Evolutionary conservation across 2,797 vertebrate species (phyloP), one percentile per base, ranked within the genome.

Genomic region (Acropternis orthonyx): DNA sequence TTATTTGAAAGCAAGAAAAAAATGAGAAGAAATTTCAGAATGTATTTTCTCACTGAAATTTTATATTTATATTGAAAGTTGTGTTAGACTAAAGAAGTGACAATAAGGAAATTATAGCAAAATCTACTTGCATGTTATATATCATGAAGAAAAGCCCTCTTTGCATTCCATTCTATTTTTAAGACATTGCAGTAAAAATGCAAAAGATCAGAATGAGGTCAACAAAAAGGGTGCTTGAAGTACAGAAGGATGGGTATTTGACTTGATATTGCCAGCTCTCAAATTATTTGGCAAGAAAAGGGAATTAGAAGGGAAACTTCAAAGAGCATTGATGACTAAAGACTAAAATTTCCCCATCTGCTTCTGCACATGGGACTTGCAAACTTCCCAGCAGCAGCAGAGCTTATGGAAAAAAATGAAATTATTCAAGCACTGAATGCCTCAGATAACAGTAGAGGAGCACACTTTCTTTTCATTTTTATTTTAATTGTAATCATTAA

Each of bases 271-370:
- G 85, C 92, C 85, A 95, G 44, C 55, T 72, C 34, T 76, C 69
- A 84, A 92, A 96, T 92, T 96, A 91, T 94, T 96, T 96, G 92
- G 92, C 95, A 93, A 90, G 95, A 88, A 94, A 94, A 93, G 39
- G 72, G 69, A 97, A 92, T 95, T 95, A 93, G 48, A 96, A 91
- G 68, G 43, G 58, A 92, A 95, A 71, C 92, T 94, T 96, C 95
- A 97, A 96, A 96, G 91, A 95, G 61, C 48, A 37, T 7, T 66
- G 91, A 62, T 67, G 85, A 85, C 86, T 75, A 69, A 89, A 81
- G 92, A 91, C 62, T 51, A 80, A 86, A 92, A 71, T 95, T 88
- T 88, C 54, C 80, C 91, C 92, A 91, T 88, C 91, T 92, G 89
- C 92, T 93, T 62, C 34, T 74, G 61, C 90, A 93, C 79, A 61